These are phyloP conservation scores for Orientallactaga sibirica DNA, from an alignment of 2,797 vertebrate genomes.

Conservation along the genomic window DNA sequence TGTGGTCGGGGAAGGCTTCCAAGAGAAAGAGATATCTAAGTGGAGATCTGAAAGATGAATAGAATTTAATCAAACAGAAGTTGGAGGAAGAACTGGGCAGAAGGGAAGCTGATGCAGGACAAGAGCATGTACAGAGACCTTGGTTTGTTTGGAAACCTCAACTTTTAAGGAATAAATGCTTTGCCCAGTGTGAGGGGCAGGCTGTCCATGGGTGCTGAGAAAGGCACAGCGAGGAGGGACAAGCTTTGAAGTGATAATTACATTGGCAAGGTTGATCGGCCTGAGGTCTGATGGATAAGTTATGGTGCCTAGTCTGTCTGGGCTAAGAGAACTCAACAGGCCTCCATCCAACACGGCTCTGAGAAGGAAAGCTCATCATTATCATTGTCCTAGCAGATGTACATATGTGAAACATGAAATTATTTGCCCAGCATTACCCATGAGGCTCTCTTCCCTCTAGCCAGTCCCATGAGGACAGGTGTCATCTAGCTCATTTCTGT, in stretches of 20 bases:
- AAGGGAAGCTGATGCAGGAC: neutral
- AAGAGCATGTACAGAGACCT: neutral
- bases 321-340: neutral
- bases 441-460: neutral
- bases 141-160: neutral
- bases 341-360: neutral
- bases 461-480: neutral
- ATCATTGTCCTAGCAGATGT: too few species aligned
- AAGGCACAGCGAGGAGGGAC: neutral
- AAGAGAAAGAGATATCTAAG: neutral
- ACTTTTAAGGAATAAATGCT: neutral
- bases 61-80: neutral
- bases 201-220: neutral
- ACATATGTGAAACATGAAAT: too few species aligned
- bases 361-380: neutral
- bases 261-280: neutral
- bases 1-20: neutral
- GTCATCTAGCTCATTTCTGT: neutral
- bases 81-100: neutral
- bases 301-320: too few species aligned
- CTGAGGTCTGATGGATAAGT: neutral
- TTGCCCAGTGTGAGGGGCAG: neutral
- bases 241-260: neutral
- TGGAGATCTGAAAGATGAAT: slow-evolving; percentile 1
- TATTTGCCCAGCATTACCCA: too few species aligned